phyloP scores from a whole-genome alignment of 2,113 vertebrate genomes.

The Gavialis gangeticus region DNA sequence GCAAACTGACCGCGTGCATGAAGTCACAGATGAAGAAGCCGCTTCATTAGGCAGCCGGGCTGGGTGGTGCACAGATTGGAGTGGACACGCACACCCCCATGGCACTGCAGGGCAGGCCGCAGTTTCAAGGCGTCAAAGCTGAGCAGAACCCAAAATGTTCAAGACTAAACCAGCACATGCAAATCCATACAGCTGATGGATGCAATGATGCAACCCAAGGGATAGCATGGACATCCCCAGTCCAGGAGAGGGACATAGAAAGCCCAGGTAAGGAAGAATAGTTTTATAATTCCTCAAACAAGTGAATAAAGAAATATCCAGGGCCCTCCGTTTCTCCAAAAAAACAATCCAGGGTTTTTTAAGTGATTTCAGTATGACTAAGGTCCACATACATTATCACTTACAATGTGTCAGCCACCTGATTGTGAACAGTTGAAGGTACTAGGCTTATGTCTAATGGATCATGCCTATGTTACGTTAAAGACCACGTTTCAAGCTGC shows the following conservation, averaged over 20 bases:
- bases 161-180: background rate
- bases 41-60: background rate
- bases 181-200: fast-evolving
- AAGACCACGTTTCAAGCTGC: background rate
- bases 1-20: background rate
- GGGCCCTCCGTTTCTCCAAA: no score
- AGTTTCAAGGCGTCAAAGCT: background rate
- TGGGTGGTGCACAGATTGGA: background rate
- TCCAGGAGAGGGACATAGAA: background rate
- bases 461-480: background rate
- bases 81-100: background rate
- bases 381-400: background rate
- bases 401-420: background rate
- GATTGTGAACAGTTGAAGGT: background rate
- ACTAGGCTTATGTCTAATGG: background rate
- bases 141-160: background rate
- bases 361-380: background rate
- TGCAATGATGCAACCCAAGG: background rate
- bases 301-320: no score
- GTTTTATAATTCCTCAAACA: background rate
- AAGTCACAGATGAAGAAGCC: background rate
- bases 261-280: background rate
- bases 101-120: background rate
- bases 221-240: background rate
- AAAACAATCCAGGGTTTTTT: background rate